Evolutionary conservation across 2,113 vertebrate species (phyloP).

Genomic region (Empidonax alnorum): DNA sequence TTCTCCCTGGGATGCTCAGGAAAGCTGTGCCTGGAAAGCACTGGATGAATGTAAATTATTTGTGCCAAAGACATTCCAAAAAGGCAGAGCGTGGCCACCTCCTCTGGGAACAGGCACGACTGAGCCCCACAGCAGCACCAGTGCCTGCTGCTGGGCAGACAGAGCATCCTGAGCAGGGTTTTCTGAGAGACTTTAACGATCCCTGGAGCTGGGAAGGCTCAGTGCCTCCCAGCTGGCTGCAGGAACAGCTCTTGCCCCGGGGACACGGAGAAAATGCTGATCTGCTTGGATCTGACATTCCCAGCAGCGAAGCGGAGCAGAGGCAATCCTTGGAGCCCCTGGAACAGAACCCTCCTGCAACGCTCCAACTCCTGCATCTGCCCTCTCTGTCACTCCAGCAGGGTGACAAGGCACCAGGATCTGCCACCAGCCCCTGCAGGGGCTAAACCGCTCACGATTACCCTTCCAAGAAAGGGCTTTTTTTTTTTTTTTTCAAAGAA

Average conservation of each 20-base stretch:
- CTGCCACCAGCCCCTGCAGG: background rate
- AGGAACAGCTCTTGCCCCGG: background rate
- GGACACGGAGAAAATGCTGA: background rate
- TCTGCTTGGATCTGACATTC: background rate
- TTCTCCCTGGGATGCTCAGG: accelerated
- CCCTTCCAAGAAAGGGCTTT: background rate
- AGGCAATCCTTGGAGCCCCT: background rate
- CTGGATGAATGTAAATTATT: background rate
- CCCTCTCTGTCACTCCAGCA: background rate
- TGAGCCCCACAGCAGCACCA: background rate
- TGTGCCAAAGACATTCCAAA: background rate
- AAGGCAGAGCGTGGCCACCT: background rate
- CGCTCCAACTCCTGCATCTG: background rate
- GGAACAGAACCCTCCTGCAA: background rate
- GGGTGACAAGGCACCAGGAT: background rate
- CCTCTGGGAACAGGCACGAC: accelerated
- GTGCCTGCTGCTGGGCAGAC: background rate
- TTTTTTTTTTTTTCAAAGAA: background rate
- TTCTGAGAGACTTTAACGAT: background rate
- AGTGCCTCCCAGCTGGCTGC: background rate
- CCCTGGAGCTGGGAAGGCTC: background rate
- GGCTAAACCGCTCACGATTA: background rate
- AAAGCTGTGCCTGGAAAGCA: background rate
- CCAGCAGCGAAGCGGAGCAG: background rate
- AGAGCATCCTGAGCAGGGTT: background rate